Evolutionary conservation across 2,113 vertebrate species (phyloP), one percentile per base, ranked within the genome.

Genomic region (Hyla sarda): DNA sequence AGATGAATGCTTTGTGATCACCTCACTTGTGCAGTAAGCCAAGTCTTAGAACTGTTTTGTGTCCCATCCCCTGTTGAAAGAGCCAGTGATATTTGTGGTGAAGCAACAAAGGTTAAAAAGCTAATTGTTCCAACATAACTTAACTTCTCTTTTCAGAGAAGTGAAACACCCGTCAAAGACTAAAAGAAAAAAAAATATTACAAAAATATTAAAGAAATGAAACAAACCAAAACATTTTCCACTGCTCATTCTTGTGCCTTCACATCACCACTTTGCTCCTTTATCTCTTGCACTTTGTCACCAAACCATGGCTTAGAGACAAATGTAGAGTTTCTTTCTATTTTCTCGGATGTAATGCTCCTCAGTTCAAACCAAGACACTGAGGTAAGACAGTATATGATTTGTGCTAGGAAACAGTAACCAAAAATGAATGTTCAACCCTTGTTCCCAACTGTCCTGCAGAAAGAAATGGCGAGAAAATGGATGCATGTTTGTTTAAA

Each of bases 371-470:
- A 93, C 93, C 92, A 89, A 87, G 82, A 1, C 88, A 95, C 95
- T 93, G 96, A 97, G 96, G 96, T 95, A 95, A 95, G 93, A 95
- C 94, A 96, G 95, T 95, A 90, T 96, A 93, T 93, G 92, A 93
- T 91, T 97, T 97, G 97, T 97, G 96, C 97, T 96, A 94, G 95
- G 95, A 95, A 95, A 94, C 89, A 87, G 91, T 89, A 90, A 91
- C 90, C 92, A 47, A 89, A 88, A 86, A 85, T 54, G 90, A 92
- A 93, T 94, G 86, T 90, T 91, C 92, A 92, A 91, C 89, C 87
- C 91, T 94, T 89, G 86, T 88, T 81, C 90, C 87, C 77, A 89
- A 87, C 88, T 91, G 91, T 96, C 94, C 94, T 93, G 92, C 90
- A 93, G 92, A 96, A 93, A 92, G 84, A 88, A 92, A 91, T 91